Evolutionary conservation across 2,888 invertebrate species (phyloP).

Genomic region (Chrysolina oricalcia): DNA sequence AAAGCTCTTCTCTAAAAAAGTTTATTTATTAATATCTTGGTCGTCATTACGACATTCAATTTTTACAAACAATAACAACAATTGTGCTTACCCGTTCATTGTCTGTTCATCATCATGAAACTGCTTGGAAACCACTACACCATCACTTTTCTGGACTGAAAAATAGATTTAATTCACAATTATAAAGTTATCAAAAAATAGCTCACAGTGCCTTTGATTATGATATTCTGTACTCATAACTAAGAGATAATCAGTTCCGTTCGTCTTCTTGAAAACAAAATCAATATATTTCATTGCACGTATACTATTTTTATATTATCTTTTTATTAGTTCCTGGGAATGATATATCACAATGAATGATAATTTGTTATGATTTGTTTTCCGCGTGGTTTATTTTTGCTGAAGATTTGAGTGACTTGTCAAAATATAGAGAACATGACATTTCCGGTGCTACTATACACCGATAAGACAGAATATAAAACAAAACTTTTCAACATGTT

Average conservation of each 20-base stretch:
- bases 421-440: too few relatives aligned
- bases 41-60: too few relatives aligned
- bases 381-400: not conserved
- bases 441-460: too few relatives aligned
- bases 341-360: not conserved
- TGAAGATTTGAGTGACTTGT: too few relatives aligned
- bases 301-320: not conserved
- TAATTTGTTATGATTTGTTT: not conserved
- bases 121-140: not conserved
- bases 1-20: too few relatives aligned
- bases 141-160: not conserved
- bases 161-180: not conserved
- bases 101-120: not conserved
- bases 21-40: too few relatives aligned
- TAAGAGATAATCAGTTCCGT: not conserved
- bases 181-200: not conserved
- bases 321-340: not conserved
- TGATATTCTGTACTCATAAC: too few relatives aligned
- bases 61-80: too few relatives aligned
- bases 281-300: not conserved
- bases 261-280: not conserved
- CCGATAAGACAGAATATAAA: too few relatives aligned
- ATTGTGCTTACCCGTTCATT: not conserved
- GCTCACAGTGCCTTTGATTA: not conserved
- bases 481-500: too few relatives aligned